Percentiles rank a stretch among this genome's conserved stretches.
Conservation (phyloP, 2,113 vertebrate genomes). For the Saiga tatarica region DNA sequence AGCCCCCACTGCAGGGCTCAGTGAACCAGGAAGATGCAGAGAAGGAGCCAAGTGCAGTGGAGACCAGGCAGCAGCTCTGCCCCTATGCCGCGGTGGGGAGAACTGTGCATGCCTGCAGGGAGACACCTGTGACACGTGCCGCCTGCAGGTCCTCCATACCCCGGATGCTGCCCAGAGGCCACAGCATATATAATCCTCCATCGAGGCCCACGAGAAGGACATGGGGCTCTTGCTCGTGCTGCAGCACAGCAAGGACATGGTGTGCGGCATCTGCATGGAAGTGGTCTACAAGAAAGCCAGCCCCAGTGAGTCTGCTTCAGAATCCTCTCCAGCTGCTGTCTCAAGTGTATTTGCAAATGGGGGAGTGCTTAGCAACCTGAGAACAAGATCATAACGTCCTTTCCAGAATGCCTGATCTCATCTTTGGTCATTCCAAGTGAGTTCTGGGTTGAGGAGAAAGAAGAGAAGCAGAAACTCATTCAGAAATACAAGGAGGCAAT, state of each 20-base stretch:
- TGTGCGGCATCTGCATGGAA: not conserved
- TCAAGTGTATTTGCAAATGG: not conserved
- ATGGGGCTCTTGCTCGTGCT: not conserved
- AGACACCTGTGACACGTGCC: not conserved
- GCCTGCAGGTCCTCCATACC: not conserved
- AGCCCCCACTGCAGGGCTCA: not conserved
- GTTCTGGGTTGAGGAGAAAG: not conserved
- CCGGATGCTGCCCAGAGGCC: not conserved
- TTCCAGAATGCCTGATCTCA: not conserved
- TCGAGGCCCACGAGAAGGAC: not conserved
- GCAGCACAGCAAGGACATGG: not conserved
- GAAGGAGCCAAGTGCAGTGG: not conserved
- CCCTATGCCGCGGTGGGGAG: not conserved
- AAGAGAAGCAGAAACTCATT: not conserved
- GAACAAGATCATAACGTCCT: not conserved
- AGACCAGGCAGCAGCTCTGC: not conserved
- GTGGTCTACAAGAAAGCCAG: not conserved
- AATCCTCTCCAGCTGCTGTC: not conserved
- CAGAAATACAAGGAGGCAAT: not conserved
- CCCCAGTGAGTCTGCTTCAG: fast-evolving
- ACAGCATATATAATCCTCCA: not conserved
- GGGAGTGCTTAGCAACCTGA: not conserved
- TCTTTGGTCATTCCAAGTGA: not conserved
- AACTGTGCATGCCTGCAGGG: not conserved
- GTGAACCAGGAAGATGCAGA: not conserved